Base-by-base conservation (phyloP, 1,140 invertebrate genomes). In the Drosophila murphyi region DNA sequence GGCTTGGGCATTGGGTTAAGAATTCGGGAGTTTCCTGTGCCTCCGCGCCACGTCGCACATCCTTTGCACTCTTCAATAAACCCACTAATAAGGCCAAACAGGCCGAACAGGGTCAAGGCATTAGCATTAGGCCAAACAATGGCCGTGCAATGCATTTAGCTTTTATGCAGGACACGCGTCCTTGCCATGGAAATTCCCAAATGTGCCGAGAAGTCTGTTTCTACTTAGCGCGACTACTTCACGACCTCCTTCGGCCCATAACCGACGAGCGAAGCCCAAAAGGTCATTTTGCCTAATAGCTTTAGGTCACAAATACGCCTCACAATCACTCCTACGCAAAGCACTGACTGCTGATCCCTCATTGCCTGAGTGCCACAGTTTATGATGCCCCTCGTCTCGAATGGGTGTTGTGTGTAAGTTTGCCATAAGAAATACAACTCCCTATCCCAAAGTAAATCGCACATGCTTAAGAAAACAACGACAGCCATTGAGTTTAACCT, bases 291-390 rank as follows among this genome's bases (percentile, higher is more conserved):
- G 85, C 54, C 80, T 89, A 88, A 88, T 89, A 88, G 76, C 85
- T 85, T 88, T 89, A 89, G 85, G 80, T 88, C 85, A 89, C 85
- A 77, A 71, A 72, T 85, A 88, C 80, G 85, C 85, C 85, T 85
- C 51, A 64, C 55, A 64, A 71, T 88, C 85, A 88, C 85, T 88
- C 85, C 85, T 89, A 88, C 85, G n/a, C 78, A 86, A 88, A 89
- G 69, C 81, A 87, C 69, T 87, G 83, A 87, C 83, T 87, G 83
- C 67, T 81, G 82, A 77, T 71, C 48, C 57, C 54, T 43, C 32
- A 1, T n/a, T 54, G 37, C 76, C 54, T 54, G 78, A 31, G 6
- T n/a, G 52, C 10, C 8, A 61, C 62, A 48, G 57, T 81, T 82
- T 71, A 82, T 48, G 39, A 56, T 57, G 57, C 8, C 20, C 52